A percentile compares a stretch with the other conserved stretches of the same genome.
phyloP scores from a whole-genome alignment of 2,113 vertebrate species.

The Pungitius pungitius region DNA sequence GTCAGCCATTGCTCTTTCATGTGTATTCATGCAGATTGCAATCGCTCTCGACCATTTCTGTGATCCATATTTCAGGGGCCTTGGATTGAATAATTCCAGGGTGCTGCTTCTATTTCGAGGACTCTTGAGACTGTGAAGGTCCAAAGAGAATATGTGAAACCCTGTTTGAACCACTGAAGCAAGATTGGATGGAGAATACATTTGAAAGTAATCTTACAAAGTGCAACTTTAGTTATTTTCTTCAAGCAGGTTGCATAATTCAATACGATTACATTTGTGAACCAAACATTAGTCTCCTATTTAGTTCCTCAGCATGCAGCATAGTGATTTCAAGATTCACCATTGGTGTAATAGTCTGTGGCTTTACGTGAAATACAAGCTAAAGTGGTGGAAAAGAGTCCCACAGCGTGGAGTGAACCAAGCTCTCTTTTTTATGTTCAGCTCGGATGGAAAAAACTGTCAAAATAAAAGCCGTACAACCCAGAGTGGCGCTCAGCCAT shows the following conservation, averaged over 20 bases:
- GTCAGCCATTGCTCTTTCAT: constrained; percentile 57
- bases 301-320: constrained; percentile 24
- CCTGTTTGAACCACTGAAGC: constrained; percentile 27
- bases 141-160: constrained; percentile 41
- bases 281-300: not conserved
- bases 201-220: not conserved
- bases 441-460: constrained; percentile 55
- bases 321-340: constrained; percentile 28
- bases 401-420: constrained; percentile 31
- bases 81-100: constrained; percentile 66
- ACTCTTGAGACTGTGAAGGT: constrained; percentile 41
- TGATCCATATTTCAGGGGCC: constrained; percentile 54
- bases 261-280: constrained; percentile 4
- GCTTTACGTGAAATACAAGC: constrained; percentile 54
- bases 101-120: constrained; percentile 59
- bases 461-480: constrained; percentile 19
- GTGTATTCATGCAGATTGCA: constrained; percentile 60
- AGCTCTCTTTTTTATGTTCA: constrained; percentile 30
- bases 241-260: not conserved
- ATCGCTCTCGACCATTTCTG: constrained; percentile 46
- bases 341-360: constrained; percentile 46
- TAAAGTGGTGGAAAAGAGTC: constrained; percentile 42
- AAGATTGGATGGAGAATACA: constrained; percentile 16
- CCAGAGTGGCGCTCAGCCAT: constrained; percentile 15
- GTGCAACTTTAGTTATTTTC: not conserved